phyloP scores from a whole-genome alignment of 2,113 vertebrate species.

The Dasyornis broadbenti region DNA sequence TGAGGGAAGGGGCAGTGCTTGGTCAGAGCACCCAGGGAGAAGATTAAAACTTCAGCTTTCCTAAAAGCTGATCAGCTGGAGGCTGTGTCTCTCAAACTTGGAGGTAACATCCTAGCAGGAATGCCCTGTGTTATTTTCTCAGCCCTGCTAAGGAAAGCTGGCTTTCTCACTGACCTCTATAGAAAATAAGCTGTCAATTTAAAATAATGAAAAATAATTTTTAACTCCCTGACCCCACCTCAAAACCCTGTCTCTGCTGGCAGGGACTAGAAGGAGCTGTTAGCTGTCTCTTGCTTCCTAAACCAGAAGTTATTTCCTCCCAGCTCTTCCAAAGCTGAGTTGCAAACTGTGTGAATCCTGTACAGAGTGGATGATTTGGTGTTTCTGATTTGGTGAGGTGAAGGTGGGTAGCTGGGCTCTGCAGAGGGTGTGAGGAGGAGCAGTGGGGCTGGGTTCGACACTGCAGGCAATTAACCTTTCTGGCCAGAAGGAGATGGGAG shows the following conservation, averaged over 20 bases:
- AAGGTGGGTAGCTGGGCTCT: not conserved
- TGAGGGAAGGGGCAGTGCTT: not conserved
- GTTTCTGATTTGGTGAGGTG: not conserved
- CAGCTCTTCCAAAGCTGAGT: not conserved
- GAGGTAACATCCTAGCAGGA: not conserved
- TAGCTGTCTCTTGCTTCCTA: not conserved
- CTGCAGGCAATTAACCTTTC: not conserved
- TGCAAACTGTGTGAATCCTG: not conserved
- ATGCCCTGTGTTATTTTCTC: not conserved
- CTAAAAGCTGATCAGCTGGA: not conserved
- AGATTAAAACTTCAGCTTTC: not conserved
- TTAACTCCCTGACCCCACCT: not conserved
- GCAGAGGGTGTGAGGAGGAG: not conserved
- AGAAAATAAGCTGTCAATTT: not conserved
- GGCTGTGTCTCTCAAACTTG: not conserved
- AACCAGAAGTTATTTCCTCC: not conserved
- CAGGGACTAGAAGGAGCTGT: not conserved
- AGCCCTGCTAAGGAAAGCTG: not conserved
- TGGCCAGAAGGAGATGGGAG: not conserved
- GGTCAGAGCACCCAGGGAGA: not conserved
- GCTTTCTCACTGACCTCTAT: not conserved
- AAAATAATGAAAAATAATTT: not conserved
- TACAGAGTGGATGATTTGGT: not conserved
- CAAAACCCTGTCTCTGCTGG: not conserved
- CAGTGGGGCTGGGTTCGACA: accelerated